Percentiles rank a stretch among this genome's conserved stretches.
Conservation (phyloP, 2,113 vertebrate genomes). For the Morphnarchus princeps region DNA sequence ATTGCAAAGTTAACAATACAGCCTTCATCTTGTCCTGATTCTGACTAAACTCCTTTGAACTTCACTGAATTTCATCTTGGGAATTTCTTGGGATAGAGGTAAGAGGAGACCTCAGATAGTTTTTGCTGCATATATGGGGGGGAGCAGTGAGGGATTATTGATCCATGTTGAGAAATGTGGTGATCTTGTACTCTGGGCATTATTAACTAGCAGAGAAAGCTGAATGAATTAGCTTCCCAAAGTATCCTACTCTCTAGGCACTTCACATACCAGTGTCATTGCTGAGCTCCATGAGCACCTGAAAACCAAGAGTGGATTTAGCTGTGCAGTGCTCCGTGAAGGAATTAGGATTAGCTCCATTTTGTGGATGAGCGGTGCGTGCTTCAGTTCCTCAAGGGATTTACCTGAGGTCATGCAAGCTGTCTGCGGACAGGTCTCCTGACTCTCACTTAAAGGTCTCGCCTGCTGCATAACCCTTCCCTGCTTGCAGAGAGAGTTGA, state of each 20-base stretch:
- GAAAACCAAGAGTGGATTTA: neutral
- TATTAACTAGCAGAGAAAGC: neutral
- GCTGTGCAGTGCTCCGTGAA: neutral
- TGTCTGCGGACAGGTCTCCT: neutral
- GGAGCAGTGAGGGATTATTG: neutral
- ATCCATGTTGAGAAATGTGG: neutral
- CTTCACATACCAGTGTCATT: neutral
- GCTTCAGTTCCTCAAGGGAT: neutral
- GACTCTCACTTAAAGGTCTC: neutral
- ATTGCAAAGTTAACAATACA: neutral
- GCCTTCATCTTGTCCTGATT: neutral
- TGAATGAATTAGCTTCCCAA: neutral
- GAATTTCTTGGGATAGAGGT: neutral
- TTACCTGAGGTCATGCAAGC: neutral
- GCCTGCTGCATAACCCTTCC: neutral
- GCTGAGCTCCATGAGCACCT: neutral
- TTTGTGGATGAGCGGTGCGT: neutral
- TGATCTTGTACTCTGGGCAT: neutral
- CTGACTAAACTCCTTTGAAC: neutral
- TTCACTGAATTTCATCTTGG: neutral
- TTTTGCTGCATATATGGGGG: neutral
- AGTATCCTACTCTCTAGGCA: neutral
- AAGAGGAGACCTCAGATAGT: neutral
- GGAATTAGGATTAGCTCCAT: slow-evolving; percentile 8
- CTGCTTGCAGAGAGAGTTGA: neutral